Evolutionary conservation across 2,113 vertebrate species (phyloP), one percentile per base, ranked within the genome.

Genomic region (Brachyhypopomus occidentalis): DNA sequence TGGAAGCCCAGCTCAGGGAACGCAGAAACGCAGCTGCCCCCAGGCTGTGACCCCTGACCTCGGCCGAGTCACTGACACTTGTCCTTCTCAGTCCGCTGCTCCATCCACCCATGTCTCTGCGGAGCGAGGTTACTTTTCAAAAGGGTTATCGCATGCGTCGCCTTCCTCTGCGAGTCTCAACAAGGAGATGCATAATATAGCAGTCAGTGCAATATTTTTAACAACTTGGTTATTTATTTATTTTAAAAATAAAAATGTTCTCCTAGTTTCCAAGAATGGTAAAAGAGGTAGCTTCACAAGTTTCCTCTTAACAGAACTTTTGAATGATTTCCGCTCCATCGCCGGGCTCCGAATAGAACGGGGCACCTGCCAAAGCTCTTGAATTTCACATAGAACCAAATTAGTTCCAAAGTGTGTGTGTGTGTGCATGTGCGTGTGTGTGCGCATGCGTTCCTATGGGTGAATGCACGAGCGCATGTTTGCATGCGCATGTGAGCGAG

Each of bases 321-420:
- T 52, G 34, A 64, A 22, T 48, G 59, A 41, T 41, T 58, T 63
- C 76, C 45, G 38, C 20, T 23, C 56, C 38, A 12, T 38, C 17
- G 12, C 56, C 2, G 1, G 55, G 19, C 41, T 72, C 55, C 36
- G 64, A 72, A 79, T 81, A 85, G 62, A 79, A 63, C 56, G 19
- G 38, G 67, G 25, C 48, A 78, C 70, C 36, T 59, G 72, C 25
- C 72, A 75, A 55, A 23, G 36, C 56, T 5, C 8, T 25, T 14
- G 11, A 25, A 41, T 66, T 45, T 77, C 64, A 74, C 25, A 72
- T 56, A 52, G 9, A 30, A 69, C 56, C 77, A 80, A 84, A 72
- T 77, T 80, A 67, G 52, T 63, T 70, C 75, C 75, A 34, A 58
- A 41, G 70, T 36, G 34, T 64, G 5, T 72, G 16, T 45, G 3